Percentiles rank a stretch among this genome's conserved stretches.
Conservation (phyloP, 1,140 invertebrate species). For the Physella acuta region DNA sequence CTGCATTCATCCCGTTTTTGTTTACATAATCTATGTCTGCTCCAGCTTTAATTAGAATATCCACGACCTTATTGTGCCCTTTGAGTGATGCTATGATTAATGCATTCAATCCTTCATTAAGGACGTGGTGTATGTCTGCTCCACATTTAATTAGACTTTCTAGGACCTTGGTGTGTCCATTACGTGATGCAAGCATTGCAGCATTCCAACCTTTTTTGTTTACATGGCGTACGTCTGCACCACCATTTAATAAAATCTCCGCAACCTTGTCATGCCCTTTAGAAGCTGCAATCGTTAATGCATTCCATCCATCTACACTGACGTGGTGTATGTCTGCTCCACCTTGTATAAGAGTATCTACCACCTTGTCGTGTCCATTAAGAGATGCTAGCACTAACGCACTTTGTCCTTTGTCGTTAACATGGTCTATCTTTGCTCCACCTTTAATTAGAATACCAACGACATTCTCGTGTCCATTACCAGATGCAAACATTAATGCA, state of each 20-base stretch:
- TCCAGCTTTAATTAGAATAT: not conserved
- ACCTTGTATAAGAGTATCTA: too few species aligned
- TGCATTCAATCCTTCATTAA: not conserved
- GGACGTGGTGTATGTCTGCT: not conserved
- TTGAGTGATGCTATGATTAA: not conserved
- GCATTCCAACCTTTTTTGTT: not conserved
- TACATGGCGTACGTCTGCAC: not conserved
- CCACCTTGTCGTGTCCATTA: too few species aligned
- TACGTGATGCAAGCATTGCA: not conserved
- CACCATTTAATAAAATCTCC: not conserved
- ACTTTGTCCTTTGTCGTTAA: too few species aligned
- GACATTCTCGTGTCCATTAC: too few species aligned
- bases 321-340: too few species aligned
- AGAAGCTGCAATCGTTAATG: not conserved
- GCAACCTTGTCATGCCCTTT: not conserved
- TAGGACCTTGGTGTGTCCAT: not conserved
- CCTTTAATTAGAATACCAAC: too few species aligned
- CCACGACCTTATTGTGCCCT: not conserved
- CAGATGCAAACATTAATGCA: too few species aligned
- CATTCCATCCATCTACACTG: not conserved
- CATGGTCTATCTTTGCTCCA: too few species aligned
- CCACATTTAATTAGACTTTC: not conserved
- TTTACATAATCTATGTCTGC: not conserved
- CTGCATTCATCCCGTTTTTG: not conserved
- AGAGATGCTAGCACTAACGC: too few species aligned